These are phyloP conservation scores for Limnephilus rhombicus DNA, from an alignment of 2,888 invertebrate genomes.

Conservation along the genomic window DNA sequence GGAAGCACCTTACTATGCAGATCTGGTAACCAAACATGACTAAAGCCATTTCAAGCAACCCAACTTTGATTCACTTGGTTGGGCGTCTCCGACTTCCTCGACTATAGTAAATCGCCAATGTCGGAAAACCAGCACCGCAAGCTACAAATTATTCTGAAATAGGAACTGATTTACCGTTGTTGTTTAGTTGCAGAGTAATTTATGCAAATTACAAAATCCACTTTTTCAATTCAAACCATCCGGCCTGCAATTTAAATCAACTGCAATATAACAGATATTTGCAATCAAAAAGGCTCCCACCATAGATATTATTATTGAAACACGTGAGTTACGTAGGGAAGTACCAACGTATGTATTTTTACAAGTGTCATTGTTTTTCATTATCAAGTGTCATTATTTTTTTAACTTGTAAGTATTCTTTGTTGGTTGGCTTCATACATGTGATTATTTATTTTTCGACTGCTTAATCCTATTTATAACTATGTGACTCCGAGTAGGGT, in stretches of 20 bases:
- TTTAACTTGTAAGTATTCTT: neutral
- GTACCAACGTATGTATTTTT: no score
- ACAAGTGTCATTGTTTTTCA: no score
- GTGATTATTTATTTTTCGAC: neutral
- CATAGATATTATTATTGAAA: neutral
- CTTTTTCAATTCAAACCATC: neutral
- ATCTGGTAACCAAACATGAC: no score
- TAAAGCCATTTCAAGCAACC: no score
- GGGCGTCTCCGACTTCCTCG: no score
- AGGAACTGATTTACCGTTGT: neutral
- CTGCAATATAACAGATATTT: neutral
- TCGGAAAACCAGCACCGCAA: neutral
- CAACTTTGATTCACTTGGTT: no score
- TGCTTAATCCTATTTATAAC: neutral
- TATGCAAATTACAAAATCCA: neutral
- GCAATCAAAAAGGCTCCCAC: neutral
- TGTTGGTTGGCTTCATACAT: neutral
- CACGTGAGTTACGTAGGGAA: neutral
- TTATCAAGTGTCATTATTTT: neutral
- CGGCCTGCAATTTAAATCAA: neutral
- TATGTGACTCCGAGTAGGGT: neutral
- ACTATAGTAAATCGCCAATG: neutral
- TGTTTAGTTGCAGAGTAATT: neutral
- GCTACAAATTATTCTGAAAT: neutral
- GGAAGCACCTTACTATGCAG: no score